Conservation (phyloP, 2,797 vertebrate species). For the Pristis pectinata region DNA sequence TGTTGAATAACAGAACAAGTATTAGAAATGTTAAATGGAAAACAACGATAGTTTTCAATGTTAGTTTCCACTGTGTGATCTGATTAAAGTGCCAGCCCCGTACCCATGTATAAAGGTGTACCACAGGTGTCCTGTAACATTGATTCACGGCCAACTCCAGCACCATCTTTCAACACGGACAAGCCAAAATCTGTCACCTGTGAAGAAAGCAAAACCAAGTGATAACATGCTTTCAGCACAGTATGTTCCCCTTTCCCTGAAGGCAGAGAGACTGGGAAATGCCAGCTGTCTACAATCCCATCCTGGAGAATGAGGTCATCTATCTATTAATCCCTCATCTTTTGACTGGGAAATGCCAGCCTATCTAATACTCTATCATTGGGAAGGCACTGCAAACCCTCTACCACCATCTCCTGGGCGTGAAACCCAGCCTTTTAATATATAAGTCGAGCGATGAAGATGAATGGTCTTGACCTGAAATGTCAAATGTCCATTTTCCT, state of each 20-base stretch:
- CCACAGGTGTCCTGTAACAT: constrained; percentile 48
- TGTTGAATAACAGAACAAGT: background rate
- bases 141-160: constrained; percentile 53
- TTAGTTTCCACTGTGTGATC: background rate
- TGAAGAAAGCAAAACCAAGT: background rate
- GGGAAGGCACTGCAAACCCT: too few species aligned
- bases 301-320: background rate
- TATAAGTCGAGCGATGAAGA: too few species aligned
- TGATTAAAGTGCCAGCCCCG: constrained; percentile 51
- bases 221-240: background rate
- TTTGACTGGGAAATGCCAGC: background rate
- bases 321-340: background rate
- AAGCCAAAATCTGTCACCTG: constrained; percentile 48
- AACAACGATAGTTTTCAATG: background rate
- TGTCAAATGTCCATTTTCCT: too few species aligned
- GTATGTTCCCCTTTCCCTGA: background rate
- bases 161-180: constrained; percentile 53
- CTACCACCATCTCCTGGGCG: too few species aligned
- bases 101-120: constrained; percentile 53
- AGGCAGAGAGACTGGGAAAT: background rate
- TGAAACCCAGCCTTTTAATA: too few species aligned
- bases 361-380: background rate
- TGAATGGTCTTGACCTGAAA: too few species aligned
- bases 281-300: too few species aligned
- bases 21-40: background rate